These are phyloP conservation scores for Lepus oiostolus DNA, from an alignment of 2,797 vertebrate species.

Conservation along the genomic window DNA sequence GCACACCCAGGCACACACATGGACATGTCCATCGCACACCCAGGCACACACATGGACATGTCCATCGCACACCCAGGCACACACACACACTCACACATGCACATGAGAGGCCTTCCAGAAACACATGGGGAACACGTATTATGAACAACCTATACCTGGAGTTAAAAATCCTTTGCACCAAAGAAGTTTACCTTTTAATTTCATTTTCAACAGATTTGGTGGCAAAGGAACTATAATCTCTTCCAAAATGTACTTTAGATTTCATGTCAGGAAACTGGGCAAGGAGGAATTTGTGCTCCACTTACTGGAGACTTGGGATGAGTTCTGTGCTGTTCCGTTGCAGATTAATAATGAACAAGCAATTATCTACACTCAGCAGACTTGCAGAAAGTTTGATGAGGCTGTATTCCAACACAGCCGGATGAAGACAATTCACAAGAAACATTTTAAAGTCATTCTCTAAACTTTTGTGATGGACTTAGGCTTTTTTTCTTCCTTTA, in stretches of 20 bases:
- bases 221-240: background rate
- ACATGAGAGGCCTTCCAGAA: too few relatives aligned
- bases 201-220: too few relatives aligned
- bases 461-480: background rate
- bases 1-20: too few relatives aligned
- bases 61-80: too few relatives aligned
- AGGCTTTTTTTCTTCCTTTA: background rate
- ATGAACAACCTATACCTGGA: too few relatives aligned
- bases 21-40: too few relatives aligned
- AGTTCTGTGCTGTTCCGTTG: background rate
- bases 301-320: background rate
- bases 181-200: too few relatives aligned
- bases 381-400: background rate
- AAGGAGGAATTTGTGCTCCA: background rate
- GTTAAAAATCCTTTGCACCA: too few relatives aligned
- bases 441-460: conserved; percentile 41
- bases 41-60: too few relatives aligned
- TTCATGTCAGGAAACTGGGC: background rate
- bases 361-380: background rate
- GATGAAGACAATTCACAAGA: background rate
- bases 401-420: background rate
- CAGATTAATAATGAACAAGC: background rate
- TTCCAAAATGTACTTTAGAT: background rate
- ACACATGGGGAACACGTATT: too few relatives aligned
- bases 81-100: too few relatives aligned